These are phyloP conservation scores for Scaptomyza cyrtandrae DNA, from an alignment of 2,888 invertebrate genomes.

Conservation along the genomic window DNA sequence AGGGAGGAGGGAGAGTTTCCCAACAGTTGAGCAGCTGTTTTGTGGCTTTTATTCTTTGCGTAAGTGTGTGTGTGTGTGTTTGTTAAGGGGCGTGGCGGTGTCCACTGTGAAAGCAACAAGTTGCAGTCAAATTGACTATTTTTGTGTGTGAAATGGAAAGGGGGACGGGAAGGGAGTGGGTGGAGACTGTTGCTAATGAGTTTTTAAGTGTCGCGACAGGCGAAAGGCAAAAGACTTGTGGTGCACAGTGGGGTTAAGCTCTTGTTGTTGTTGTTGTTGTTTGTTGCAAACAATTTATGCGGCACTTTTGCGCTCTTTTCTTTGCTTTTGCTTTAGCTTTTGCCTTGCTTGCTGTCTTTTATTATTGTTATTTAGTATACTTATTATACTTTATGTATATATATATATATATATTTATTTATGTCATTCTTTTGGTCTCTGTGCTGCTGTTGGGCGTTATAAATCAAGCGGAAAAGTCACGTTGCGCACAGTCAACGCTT, in stretches of 20 bases:
- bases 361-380: slow-evolving; percentile 8
- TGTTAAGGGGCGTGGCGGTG: slow-evolving; percentile 20
- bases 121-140: slow-evolving; percentile 32
- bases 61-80: too few relatives aligned
- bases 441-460: slow-evolving; percentile 9
- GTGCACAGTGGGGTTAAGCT: slow-evolving; percentile 31
- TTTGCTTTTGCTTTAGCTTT: not conserved
- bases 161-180: too few relatives aligned
- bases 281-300: slow-evolving; percentile 35
- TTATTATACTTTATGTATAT: slow-evolving; percentile 25
- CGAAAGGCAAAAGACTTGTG: not conserved
- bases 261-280: not conserved
- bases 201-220: slow-evolving; percentile 46
- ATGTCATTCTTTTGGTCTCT: slow-evolving; percentile 24
- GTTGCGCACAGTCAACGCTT: slow-evolving; percentile 46
- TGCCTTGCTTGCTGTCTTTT: not conserved
- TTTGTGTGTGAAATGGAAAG: not conserved
- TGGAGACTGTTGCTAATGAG: slow-evolving; percentile 43
- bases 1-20: slow-evolving; percentile 17
- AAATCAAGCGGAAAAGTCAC: slow-evolving; percentile 68
- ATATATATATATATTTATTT: slow-evolving; percentile 17
- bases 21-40: slow-evolving; percentile 53
- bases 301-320: not conserved
- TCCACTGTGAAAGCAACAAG: slow-evolving; percentile 49
- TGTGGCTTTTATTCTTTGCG: slow-evolving; percentile 29